These are phyloP conservation scores for Sinella curviseta DNA, from an alignment of 1,140 invertebrate species.

Conservation along the genomic window DNA sequence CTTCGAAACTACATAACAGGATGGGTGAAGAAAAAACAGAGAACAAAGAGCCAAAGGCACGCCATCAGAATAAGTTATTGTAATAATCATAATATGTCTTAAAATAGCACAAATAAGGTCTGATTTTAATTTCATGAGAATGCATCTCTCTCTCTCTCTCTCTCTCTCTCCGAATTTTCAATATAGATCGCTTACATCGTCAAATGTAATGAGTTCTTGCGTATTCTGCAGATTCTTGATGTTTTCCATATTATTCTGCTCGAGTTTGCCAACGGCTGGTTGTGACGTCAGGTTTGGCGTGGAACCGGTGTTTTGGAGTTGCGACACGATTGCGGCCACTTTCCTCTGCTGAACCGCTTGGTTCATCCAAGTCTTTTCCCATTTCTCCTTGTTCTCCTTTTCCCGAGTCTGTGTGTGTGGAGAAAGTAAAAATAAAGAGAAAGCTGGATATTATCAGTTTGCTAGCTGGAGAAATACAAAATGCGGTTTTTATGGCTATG, in stretches of 20 bases:
- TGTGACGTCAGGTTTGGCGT: constrained; percentile 35
- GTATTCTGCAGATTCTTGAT: constrained; percentile 31
- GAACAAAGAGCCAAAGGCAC: not conserved
- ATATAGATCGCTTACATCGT: constrained; percentile 34
- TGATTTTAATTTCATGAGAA: too few relatives aligned
- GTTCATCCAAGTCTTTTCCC: constrained; percentile 44
- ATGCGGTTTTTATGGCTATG: too few relatives aligned
- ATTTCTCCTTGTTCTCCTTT: constrained; percentile 45
- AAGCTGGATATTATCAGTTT: not conserved
- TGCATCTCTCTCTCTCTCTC: too few relatives aligned
- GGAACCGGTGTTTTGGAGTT: constrained; percentile 43
- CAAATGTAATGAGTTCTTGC: constrained; percentile 37
- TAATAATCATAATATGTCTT: too few relatives aligned
- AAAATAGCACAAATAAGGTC: too few relatives aligned
- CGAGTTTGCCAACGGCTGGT: constrained; percentile 14
- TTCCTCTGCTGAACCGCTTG: constrained; percentile 44
- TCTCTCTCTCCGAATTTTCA: too few relatives aligned
- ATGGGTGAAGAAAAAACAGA: constrained; percentile 22
- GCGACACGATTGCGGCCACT: constrained; percentile 43
- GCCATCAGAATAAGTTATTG: not conserved
- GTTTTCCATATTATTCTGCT: constrained; percentile 30
- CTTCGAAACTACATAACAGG: constrained; percentile 45
- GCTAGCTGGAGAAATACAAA: too few relatives aligned
- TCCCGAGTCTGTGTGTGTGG: constrained; percentile 30
- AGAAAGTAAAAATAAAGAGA: constrained; percentile 8